Conservation (phyloP, 2,113 vertebrate genomes). For the Deroptyus accipitrinus region DNA sequence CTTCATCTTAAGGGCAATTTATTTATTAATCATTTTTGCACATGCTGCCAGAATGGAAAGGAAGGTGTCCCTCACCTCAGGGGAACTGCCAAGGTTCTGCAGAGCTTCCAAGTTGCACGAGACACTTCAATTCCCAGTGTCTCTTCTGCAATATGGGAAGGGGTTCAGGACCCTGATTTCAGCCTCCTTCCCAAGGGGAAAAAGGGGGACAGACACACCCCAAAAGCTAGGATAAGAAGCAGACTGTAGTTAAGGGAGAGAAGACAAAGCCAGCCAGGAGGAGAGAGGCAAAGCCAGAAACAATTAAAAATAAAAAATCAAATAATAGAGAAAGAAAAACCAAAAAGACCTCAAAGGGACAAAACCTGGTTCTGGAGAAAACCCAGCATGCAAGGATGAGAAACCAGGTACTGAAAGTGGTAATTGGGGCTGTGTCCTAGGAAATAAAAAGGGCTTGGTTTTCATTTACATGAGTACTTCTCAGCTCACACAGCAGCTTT, state of each 20-base stretch:
- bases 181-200: neutral
- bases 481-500: neutral
- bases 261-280: neutral
- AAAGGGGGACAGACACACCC: neutral
- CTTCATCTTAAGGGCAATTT: neutral
- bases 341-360: neutral
- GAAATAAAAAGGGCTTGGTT: neutral
- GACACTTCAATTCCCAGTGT: neutral
- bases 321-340: neutral
- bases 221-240: neutral
- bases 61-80: neutral
- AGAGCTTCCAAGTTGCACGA: neutral
- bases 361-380: neutral
- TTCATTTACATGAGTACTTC: neutral
- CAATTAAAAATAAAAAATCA: neutral
- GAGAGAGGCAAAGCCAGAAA: neutral
- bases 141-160: neutral
- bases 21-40: constrained; percentile 15
- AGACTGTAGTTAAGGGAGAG: neutral
- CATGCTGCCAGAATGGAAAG: neutral
- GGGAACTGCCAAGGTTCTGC: neutral
- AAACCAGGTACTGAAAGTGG: neutral
- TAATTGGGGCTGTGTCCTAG: neutral
- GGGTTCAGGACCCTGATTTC: neutral
- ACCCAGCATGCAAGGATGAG: neutral